These are phyloP conservation scores for Chiloscyllium plagiosum DNA, from an alignment of 2,113 vertebrate genomes.

Conservation along the genomic window DNA sequence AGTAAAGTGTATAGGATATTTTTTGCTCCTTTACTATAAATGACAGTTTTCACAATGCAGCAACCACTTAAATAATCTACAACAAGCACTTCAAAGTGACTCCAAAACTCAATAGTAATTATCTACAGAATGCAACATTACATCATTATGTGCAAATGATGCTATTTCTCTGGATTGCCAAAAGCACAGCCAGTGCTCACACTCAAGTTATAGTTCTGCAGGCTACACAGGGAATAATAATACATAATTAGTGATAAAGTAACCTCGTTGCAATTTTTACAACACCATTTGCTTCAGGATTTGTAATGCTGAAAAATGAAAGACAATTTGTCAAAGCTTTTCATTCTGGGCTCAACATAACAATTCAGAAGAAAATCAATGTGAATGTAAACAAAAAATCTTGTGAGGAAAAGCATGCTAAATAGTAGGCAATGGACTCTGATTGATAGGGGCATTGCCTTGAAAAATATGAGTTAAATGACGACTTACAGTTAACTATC, in stretches of 20 bases:
- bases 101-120: constrained; percentile 27
- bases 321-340: no score
- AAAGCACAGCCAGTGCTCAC: neutral
- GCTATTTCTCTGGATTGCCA: neutral
- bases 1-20: neutral
- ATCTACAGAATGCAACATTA: neutral
- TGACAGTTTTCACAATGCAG: neutral
- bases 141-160: neutral
- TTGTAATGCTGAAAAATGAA: neutral
- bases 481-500: no score
- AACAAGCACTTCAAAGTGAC: neutral
- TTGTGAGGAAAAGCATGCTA: no score
- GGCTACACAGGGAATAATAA: neutral
- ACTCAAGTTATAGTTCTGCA: neutral
- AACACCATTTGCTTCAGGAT: neutral
- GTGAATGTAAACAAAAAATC: no score
- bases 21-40: neutral
- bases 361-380: no score
- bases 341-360: no score
- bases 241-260: neutral
- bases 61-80: constrained; percentile 40
- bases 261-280: neutral
- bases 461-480: no score
- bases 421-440: no score
- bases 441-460: no score